Conservation (phyloP, 2,888 invertebrate species). For the Gonocerus acuteangulatus region DNA sequence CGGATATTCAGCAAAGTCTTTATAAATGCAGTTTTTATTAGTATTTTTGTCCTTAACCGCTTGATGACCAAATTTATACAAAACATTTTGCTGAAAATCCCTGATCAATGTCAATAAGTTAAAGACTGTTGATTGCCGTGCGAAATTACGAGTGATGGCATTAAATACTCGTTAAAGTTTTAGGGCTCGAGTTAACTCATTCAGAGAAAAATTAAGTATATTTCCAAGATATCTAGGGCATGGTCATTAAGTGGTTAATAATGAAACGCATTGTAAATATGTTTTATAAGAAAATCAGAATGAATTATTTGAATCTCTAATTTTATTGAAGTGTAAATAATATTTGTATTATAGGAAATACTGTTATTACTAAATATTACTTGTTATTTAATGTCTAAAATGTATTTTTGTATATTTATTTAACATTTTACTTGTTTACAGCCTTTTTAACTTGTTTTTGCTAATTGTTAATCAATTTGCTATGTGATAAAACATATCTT, state of each 20-base stretch:
- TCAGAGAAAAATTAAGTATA: too few relatives aligned
- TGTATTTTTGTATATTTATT: slow-evolving; percentile 28
- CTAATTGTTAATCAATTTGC: slow-evolving; percentile 17
- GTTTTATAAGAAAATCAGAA: neutral
- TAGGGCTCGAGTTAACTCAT: too few relatives aligned
- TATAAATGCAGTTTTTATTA: too few relatives aligned
- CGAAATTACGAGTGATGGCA: too few relatives aligned
- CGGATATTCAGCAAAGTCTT: too few relatives aligned
- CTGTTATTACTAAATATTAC: neutral
- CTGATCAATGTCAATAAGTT: too few relatives aligned
- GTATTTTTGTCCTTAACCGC: too few relatives aligned
- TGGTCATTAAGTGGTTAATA: neutral
- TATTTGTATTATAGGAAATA: neutral
- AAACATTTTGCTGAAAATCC: too few relatives aligned
- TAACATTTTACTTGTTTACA: slow-evolving; percentile 9
- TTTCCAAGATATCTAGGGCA: neutral
- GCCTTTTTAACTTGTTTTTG: slow-evolving; percentile 19
- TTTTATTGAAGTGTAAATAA: neutral
- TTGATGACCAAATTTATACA: too few relatives aligned
- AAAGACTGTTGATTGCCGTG: too few relatives aligned
- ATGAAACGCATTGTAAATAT: neutral
- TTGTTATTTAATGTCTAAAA: slow-evolving; percentile 21
- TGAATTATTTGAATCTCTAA: neutral
- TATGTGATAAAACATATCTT: slow-evolving; percentile 29
- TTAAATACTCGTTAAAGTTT: too few relatives aligned